phyloP scores from a whole-genome alignment of 2,888 invertebrate species.

The Parthenolecanium corni region DNA sequence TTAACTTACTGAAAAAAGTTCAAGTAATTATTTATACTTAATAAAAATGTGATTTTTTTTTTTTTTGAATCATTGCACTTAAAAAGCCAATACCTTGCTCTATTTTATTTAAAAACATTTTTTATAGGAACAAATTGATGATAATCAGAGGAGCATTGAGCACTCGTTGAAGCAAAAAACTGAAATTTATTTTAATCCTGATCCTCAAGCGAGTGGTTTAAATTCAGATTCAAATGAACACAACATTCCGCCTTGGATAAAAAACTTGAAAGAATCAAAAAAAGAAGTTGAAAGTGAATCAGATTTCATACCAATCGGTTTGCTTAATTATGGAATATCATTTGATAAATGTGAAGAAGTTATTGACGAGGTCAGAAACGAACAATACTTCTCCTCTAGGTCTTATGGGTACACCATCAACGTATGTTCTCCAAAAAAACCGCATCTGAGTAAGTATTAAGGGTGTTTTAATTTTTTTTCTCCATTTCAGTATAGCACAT shows the following conservation, averaged over 20 bases:
- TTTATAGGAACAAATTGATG: slow-evolving; percentile 4
- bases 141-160: slow-evolving; percentile 6
- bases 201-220: background rate
- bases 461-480: too few species aligned
- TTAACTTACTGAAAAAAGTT: slow-evolving; percentile 1
- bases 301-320: background rate
- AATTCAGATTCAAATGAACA: background rate
- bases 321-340: background rate
- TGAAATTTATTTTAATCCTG: background rate
- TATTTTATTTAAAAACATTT: background rate
- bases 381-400: too few species aligned
- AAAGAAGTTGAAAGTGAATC: background rate
- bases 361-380: too few species aligned
- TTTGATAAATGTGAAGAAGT: background rate
- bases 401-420: too few species aligned
- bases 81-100: background rate
- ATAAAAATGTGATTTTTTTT: background rate
- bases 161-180: slow-evolving; percentile 1
- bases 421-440: too few species aligned
- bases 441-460: too few species aligned
- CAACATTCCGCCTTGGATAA: background rate
- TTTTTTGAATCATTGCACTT: background rate
- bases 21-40: background rate
- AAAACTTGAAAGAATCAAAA: background rate
- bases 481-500: too few species aligned